Evolutionary conservation across 1,140 invertebrate species (phyloP), one percentile per base, ranked within the genome.

Genomic region (Meloidogyne hapla): DNA sequence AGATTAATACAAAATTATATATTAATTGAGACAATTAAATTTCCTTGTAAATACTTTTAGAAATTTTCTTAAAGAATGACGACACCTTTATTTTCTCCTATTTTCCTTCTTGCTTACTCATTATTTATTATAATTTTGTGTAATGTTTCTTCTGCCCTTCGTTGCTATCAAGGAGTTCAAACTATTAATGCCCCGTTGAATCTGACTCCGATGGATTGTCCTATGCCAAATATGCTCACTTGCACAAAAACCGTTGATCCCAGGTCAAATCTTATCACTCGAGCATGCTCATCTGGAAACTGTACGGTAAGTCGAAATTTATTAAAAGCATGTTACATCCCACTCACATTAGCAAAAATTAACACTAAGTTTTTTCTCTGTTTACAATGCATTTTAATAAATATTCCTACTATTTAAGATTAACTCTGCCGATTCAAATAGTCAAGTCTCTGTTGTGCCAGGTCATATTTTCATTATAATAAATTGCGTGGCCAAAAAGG

Each of bases 111-210:
- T 23, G 1, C 12, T 12, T 25, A 45, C 48, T 45, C 26, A 45
- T 25, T 23, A 21, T 13, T 45, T 2, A 12, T 45, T 21, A 2
- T 33, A 69, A 69, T 25, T n/a, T n/a, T 18, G 23, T 25, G 67
- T 4, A 15, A 40, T 18, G 3, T 3, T n/a, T 18, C 68, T 26
- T 25, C 13, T 18, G 33, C 33, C 18, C 48, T 72, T 12, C 61
- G 70, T 63, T 72, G 70, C 23, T 72, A 64, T 63, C 70, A 72
- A n/a, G 56, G 70, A 9, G 40, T 72, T 33, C 40, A 40, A 12
- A 26, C 28, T 18, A 21, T 62, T 3, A 72, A 56, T 63, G 56
- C 18, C n/a, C 48, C 70, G 9, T 26, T 72, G 48, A 64, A 21
- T 63, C 6, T 33, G 3, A 63, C 48, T 42, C 23, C 38, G 13